These are phyloP conservation scores for Phoeniculus purpureus DNA, from an alignment of 2,797 vertebrate species.

Conservation along the genomic window DNA sequence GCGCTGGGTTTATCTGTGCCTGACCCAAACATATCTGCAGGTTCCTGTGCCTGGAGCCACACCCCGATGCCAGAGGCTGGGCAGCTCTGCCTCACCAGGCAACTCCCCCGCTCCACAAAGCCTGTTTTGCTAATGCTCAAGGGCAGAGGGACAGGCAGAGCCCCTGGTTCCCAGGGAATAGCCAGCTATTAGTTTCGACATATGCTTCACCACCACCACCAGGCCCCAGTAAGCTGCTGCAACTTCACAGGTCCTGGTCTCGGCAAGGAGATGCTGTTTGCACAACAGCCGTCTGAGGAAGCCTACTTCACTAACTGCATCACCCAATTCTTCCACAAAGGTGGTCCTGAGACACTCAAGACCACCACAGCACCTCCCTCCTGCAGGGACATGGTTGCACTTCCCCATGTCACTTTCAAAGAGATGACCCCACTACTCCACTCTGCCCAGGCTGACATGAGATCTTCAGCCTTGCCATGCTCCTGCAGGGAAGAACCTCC, in stretches of 20 bases:
- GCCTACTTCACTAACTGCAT: too few species aligned
- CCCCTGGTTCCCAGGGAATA: background rate
- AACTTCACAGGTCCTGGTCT: background rate
- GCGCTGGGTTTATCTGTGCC: background rate
- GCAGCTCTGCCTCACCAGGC: background rate
- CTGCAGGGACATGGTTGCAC: background rate
- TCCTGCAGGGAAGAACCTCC: background rate
- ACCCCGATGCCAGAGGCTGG: accelerated
- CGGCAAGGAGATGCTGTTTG: background rate
- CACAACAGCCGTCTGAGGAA: background rate
- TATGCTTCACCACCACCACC: background rate
- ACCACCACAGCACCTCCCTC: background rate
- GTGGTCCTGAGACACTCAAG: background rate
- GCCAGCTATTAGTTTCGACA: background rate
- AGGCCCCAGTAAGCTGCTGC: conserved; percentile 30
- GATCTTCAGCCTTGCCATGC: background rate
- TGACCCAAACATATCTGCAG: background rate
- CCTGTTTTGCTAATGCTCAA: background rate
- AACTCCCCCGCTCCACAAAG: background rate
- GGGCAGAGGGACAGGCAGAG: background rate
- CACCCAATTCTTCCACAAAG: background rate
- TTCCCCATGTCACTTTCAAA: background rate
- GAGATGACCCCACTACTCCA: accelerated
- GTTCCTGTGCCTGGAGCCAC: background rate
- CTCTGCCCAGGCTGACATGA: accelerated